phyloP scores from a whole-genome alignment of 2,888 invertebrate species.

The Erpobdella octoculata region DNA sequence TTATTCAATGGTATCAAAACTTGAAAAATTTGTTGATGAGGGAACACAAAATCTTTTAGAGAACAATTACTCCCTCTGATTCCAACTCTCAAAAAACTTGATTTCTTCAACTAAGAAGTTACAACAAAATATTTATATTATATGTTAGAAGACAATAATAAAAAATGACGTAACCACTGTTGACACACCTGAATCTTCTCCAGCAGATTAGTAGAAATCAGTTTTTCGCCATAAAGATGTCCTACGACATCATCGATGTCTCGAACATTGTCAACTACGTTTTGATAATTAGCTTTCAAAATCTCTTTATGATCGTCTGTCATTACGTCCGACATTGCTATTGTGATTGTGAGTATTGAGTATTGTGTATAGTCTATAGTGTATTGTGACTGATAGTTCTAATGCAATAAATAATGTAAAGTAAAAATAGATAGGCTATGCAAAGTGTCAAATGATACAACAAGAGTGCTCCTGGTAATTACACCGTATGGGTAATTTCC shows the following conservation, averaged over 20 bases:
- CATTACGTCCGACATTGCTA: no score
- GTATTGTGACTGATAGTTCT: no score
- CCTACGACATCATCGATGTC: neutral
- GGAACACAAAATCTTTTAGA: no score
- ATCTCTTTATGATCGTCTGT: neutral
- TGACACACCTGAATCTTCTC: neutral
- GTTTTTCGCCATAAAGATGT: neutral
- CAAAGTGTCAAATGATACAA: no score
- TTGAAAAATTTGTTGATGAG: no score
- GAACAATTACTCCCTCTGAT: no score
- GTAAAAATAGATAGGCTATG: no score
- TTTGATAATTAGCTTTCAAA: conserved; percentile 8
- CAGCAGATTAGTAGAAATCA: conserved; percentile 1
- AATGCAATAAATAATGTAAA: no score
- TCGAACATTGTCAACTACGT: neutral
- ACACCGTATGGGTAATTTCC: no score
- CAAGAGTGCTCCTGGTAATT: no score
- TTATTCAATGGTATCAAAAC: neutral
- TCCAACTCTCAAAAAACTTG: neutral
- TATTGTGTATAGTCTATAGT: no score
- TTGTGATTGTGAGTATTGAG: no score
- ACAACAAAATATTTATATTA: neutral
- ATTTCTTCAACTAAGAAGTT: neutral
- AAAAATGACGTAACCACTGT: neutral
- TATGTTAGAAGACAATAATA: neutral